A percentile compares a stretch with the other conserved stretches of the same genome.
These are phyloP conservation scores for Phenacoccus solenopsis DNA, from an alignment of 1,140 invertebrate species.

Conservation along the genomic window DNA sequence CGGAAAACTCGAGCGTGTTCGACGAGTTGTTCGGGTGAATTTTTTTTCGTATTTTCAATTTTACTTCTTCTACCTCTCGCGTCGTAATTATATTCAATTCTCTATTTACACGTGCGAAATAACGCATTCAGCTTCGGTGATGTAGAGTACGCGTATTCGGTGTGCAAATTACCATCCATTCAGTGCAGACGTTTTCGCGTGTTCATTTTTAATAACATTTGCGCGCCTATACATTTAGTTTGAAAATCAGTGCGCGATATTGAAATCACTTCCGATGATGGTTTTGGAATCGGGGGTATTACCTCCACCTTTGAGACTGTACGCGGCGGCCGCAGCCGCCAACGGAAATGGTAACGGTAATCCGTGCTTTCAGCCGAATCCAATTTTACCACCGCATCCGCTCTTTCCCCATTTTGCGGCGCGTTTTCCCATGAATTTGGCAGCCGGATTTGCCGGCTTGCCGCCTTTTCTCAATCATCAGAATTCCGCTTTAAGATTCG, in stretches of 20 bases:
- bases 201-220: no score
- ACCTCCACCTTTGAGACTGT: slow-evolving; percentile 25
- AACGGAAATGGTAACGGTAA: slow-evolving; percentile 19
- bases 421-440: slow-evolving; percentile 23
- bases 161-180: no score
- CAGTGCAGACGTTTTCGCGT: no score
- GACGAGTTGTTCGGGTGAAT: background rate
- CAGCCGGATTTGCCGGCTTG: slow-evolving; percentile 21
- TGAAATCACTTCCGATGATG: slow-evolving; percentile 21
- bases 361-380: slow-evolving; percentile 17
- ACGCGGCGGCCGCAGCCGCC: slow-evolving; percentile 26
- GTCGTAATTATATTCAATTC: no score
- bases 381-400: slow-evolving; percentile 23
- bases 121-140: no score
- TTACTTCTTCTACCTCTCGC: no score
- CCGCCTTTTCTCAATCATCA: slow-evolving; percentile 25
- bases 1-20: background rate
- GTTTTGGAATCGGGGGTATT: slow-evolving; percentile 24
- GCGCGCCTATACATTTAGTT: no score
- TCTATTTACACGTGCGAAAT: no score
- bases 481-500: slow-evolving; percentile 18
- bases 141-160: no score
- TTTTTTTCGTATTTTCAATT: background rate
- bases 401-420: slow-evolving; percentile 25
- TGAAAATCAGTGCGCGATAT: no score